A percentile compares a stretch with the other conserved stretches of the same genome.
Evolutionary conservation across 2,888 invertebrate genomes (phyloP).

Genomic region (Sicus ferrugineus): DNA sequence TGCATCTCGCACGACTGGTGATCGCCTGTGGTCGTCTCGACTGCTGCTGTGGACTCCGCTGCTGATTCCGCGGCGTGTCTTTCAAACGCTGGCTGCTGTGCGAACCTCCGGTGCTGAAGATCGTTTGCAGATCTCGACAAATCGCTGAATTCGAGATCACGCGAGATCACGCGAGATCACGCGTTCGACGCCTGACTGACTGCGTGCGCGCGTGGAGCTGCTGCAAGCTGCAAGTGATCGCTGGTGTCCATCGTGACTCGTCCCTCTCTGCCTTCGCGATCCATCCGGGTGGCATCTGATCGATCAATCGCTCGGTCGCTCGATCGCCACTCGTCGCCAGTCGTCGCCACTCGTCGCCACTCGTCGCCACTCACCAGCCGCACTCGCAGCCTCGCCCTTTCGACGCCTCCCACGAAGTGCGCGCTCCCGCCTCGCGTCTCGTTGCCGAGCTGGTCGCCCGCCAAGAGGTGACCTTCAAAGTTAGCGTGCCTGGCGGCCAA

Average conservation of each 20-base stretch:
- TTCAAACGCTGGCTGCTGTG: no score
- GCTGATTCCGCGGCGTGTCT: neutral
- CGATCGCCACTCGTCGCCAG: neutral
- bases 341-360: neutral
- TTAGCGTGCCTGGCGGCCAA: slow-evolving; percentile 20
- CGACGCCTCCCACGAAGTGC: neutral
- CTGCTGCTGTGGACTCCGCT: neutral
- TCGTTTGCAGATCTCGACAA: no score
- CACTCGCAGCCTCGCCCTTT: neutral
- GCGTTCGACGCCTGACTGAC: neutral
- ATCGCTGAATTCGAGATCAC: no score
- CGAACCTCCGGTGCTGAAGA: no score
- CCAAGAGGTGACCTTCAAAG: slow-evolving; percentile 15
- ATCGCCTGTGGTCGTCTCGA: neutral
- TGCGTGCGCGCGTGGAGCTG: neutral
- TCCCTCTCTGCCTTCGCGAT: neutral
- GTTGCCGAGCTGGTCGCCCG: neutral
- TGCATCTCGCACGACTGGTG: no score
- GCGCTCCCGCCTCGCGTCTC: neutral
- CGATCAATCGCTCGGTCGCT: neutral
- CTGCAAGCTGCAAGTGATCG: no score
- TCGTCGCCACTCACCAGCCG: neutral
- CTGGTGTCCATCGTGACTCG: neutral
- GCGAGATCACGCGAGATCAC: no score
- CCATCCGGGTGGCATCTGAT: neutral